phyloP scores from a whole-genome alignment of 2,797 vertebrate genomes.

The Pygocentrus nattereri region DNA sequence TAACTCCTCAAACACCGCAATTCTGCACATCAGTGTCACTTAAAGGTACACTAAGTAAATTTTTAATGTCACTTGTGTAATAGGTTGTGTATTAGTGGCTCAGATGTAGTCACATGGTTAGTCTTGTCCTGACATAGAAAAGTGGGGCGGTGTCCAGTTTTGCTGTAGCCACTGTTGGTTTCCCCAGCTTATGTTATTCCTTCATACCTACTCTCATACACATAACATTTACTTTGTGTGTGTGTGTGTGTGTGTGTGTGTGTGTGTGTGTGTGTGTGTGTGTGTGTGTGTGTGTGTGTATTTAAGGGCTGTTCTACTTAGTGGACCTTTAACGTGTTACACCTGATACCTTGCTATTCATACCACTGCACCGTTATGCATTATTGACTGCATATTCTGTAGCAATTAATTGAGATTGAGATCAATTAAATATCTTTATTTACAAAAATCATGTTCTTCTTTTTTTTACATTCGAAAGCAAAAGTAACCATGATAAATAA shows the following conservation, averaged over 20 bases:
- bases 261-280: not conserved
- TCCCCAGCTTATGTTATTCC: not conserved
- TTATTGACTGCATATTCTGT: not conserved
- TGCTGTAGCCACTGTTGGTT: not conserved
- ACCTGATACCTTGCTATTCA: not conserved
- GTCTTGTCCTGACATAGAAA: not conserved
- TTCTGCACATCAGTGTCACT: not conserved
- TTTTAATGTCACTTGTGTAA: not conserved
- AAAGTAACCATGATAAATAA: constrained; percentile 64
- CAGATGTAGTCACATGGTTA: not conserved
- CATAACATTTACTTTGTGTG: not conserved
- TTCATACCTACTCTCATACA: not conserved
- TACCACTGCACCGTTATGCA: not conserved
- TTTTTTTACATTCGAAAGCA: constrained; percentile 68
- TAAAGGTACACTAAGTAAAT: not conserved
- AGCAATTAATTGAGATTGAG: constrained; percentile 41
- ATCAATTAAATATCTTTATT: constrained; percentile 69
- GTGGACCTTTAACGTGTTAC: not conserved
- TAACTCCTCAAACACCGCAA: not conserved
- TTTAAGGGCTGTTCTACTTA: not conserved
- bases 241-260: too few species aligned
- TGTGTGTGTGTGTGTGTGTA: not conserved
- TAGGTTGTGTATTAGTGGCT: not conserved
- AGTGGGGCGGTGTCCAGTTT: not conserved
- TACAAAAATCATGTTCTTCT: constrained; percentile 73